Evolutionary conservation across 2,113 vertebrate genomes (phyloP), one percentile per base, ranked within the genome.

Genomic region (Thomomys bottae): DNA sequence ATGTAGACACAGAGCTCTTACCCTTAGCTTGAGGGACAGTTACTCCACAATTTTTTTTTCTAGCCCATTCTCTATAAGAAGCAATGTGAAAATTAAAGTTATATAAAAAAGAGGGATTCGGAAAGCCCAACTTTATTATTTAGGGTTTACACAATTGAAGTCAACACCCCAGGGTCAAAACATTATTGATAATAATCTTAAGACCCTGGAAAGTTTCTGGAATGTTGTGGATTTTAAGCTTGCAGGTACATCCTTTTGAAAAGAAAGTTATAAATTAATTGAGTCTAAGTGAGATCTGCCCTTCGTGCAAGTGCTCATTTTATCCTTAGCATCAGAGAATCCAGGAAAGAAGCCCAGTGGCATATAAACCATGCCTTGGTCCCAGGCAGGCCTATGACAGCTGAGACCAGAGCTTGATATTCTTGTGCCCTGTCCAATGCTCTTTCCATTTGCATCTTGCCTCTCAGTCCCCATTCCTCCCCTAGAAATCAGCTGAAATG

Each of bases 231-330:
- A 4, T 36, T 86, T 84, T 5, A 73, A 66, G 49, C 72, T 77
- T 78, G 17, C 23, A 79, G n/a, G 20, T 38, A 38, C 77, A 36
- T 59, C 57, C 34, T 81, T 38, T 84, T 71, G 21, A 93, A 71
- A 89, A 38, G 32, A 73, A 84, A 11, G 68, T 28, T 64, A 5
- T 88, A 59, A 32, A 61, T 78, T 45, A 91, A 15, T n/a, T 75
- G 45, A 77, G 14, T 83, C 49, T 40, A 59, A 45, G 45, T 63
- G 26, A 87, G 73, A 86, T 11, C 11, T 42, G 21, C 28, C 32
- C 20, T 89, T 83, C 89, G 28, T 8, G 14, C 73, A 64, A 84
- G n/a, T 63, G 66, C 21, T 70, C n/a, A 66, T 80, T 77, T 95
- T 66, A 67, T 79, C 23, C 40, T 87, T 42, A 36, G 28, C 24